A percentile compares a stretch with the other conserved stretches of the same genome.
Evolutionary conservation across 2,888 invertebrate species (phyloP).

Genomic region (Oegoconia quadripuncta): DNA sequence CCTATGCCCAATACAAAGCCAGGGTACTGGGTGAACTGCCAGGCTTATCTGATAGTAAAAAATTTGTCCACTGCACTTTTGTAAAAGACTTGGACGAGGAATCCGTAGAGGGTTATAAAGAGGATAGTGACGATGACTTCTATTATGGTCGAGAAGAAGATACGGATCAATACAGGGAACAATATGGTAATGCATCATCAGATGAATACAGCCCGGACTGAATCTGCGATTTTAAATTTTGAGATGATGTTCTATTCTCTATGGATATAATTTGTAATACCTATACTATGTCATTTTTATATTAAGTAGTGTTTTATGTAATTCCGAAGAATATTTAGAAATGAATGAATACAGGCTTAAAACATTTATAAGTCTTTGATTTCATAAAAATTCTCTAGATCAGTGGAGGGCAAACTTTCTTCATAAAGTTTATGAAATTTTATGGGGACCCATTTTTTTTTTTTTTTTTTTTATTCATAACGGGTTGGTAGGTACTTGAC

Average conservation of each 20-base stretch:
- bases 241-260: not conserved
- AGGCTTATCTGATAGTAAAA: constrained; percentile 30
- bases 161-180: constrained; percentile 48
- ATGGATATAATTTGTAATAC: constrained; percentile 1
- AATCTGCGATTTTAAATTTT: constrained; percentile 3
- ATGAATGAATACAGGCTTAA: no score
- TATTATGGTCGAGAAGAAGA: constrained; percentile 69
- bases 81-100: constrained; percentile 43
- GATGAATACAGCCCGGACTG: constrained; percentile 48
- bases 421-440: no score
- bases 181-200: constrained; percentile 43
- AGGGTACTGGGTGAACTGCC: constrained; percentile 51
- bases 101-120: constrained; percentile 47
- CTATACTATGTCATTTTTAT: not conserved
- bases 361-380: no score
- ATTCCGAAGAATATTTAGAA: no score
- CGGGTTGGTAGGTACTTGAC: no score
- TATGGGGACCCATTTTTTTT: no score
- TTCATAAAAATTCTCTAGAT: no score
- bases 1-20: constrained; percentile 84
- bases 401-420: no score
- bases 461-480: no score
- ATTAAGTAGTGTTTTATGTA: not conserved
- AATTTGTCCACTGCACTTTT: constrained; percentile 39
- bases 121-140: constrained; percentile 66